Percentiles rank a stretch among this genome's conserved stretches.
Conservation (phyloP, 2,113 vertebrate species). For the Urocolius indicus region DNA sequence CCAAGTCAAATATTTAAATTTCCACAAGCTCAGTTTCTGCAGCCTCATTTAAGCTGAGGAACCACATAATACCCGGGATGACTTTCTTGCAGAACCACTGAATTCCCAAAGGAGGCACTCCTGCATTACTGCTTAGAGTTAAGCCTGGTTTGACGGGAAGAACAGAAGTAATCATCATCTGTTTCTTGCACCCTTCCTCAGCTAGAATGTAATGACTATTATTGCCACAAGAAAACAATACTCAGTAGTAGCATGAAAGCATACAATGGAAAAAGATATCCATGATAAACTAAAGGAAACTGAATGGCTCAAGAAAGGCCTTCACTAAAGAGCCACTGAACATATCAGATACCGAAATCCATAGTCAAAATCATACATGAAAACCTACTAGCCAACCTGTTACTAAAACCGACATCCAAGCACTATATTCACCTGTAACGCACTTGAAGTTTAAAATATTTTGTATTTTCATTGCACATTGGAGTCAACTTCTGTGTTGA, state of each 20-base stretch:
- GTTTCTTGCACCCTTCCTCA: conserved; percentile 16
- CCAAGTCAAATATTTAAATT: conserved; percentile 31
- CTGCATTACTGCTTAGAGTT: conserved; percentile 64
- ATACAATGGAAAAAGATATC: not conserved
- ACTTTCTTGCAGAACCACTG: conserved; percentile 70
- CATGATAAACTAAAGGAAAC: conserved; percentile 24
- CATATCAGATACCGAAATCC: conserved; percentile 3
- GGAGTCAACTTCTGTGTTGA: not conserved
- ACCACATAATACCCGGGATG: not conserved
- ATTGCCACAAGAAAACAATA: conserved; percentile 14
- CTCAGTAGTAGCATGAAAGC: not conserved
- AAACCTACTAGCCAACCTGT: not conserved
- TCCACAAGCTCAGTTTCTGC: conserved; percentile 26
- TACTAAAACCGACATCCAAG: not conserved
- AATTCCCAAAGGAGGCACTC: conserved; percentile 81
- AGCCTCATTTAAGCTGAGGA: conserved; percentile 7
- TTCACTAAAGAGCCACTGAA: not conserved
- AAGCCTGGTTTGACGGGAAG: conserved; percentile 34
- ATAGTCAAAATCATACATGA: not conserved
- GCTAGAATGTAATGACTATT: conserved; percentile 30
- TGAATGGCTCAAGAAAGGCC: conserved; percentile 40
- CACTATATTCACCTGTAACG: not conserved
- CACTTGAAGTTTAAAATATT: not conserved
- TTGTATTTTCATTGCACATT: not conserved
- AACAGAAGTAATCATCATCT: conserved; percentile 40